Percentiles rank a stretch among this genome's conserved stretches.
phyloP scores from a whole-genome alignment of 2,888 invertebrate genomes.

The Pterobdella sp. region DNA sequence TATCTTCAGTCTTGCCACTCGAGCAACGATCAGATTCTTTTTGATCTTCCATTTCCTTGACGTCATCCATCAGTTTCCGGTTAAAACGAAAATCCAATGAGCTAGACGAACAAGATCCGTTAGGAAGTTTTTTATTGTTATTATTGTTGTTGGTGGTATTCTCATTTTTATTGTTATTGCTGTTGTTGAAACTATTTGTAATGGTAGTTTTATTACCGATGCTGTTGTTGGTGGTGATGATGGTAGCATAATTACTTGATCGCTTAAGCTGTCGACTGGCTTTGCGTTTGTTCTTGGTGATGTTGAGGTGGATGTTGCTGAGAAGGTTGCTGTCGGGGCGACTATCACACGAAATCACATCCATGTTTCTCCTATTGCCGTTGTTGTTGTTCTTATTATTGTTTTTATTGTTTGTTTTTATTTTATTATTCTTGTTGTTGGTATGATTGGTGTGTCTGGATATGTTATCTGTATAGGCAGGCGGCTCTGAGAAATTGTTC shows the following conservation, averaged over 20 bases:
- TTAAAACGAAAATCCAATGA: no score
- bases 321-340: background rate
- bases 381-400: conserved; percentile 10
- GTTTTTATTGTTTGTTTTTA: background rate
- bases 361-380: background rate
- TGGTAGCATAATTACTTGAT: no score
- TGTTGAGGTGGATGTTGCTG: background rate
- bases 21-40: conserved; percentile 25
- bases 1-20: conserved; percentile 21
- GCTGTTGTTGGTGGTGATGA: conserved; percentile 12
- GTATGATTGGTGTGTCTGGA: background rate
- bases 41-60: conserved; percentile 20
- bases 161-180: background rate
- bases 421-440: background rate
- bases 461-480: background rate
- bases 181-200: background rate
- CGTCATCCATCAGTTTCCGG: no score
- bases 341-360: background rate
- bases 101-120: no score
- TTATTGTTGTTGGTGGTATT: background rate
- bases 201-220: background rate
- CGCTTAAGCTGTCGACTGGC: background rate
- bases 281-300: background rate
- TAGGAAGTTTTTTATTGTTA: background rate
- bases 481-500: background rate